phyloP scores from a whole-genome alignment of 2,888 invertebrate genomes.

The Gastracanthus pulcherrimus region DNA sequence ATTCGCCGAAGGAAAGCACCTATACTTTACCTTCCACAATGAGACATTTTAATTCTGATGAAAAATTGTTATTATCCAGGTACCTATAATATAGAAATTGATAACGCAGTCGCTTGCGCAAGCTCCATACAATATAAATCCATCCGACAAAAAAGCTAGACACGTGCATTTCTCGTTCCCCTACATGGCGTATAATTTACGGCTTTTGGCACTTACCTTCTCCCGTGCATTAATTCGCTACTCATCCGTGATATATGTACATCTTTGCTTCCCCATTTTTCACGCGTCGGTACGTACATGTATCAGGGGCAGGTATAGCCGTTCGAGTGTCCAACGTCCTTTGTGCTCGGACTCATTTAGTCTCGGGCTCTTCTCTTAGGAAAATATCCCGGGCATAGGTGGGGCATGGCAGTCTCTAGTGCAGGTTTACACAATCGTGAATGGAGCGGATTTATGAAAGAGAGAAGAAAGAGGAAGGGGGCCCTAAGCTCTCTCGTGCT shows the following conservation, averaged over 20 bases:
- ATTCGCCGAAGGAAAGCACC: not conserved
- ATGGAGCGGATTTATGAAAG: not conserved
- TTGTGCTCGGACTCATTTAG: not conserved
- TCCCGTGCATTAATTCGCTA: conserved; percentile 27
- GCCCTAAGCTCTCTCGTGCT: not conserved
- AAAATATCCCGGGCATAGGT: too few relatives aligned
- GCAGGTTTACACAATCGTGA: not conserved
- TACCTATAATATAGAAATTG: not conserved
- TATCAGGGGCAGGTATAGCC: not conserved
- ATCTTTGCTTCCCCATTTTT: too few relatives aligned
- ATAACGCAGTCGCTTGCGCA: too few relatives aligned
- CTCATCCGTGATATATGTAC: too few relatives aligned
- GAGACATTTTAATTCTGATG: not conserved
- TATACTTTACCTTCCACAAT: not conserved
- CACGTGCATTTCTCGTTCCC: too few relatives aligned
- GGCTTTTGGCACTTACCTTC: conserved; percentile 1
- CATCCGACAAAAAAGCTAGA: not conserved
- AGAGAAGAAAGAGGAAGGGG: too few relatives aligned
- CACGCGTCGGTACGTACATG: too few relatives aligned
- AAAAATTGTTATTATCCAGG: conserved; percentile 3
- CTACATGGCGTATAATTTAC: conserved; percentile 37
- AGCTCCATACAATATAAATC: not conserved
- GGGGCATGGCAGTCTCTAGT: too few relatives aligned
- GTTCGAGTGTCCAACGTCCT: not conserved
- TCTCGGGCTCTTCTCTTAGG: not conserved